Conservation (phyloP, 1,140 invertebrate genomes). For the Saccostrea cuccullata region DNA sequence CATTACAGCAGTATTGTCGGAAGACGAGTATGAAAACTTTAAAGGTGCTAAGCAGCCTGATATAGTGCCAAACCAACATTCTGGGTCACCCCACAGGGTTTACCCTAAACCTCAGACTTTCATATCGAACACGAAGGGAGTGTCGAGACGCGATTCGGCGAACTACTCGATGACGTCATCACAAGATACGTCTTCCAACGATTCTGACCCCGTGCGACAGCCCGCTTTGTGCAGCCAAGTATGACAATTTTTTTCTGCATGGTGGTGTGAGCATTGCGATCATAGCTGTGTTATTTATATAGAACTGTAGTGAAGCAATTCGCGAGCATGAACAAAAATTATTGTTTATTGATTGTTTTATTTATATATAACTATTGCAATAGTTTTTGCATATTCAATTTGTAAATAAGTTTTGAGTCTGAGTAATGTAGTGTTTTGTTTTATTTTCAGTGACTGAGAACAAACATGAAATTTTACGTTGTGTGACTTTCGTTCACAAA, state of each 20-base stretch:
- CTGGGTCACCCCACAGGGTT: slow-evolving; percentile 33
- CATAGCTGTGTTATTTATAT: not conserved
- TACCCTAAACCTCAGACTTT: slow-evolving; percentile 51
- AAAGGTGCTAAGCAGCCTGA: slow-evolving; percentile 51
- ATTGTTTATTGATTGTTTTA: not conserved
- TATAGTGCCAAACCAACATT: slow-evolving; percentile 56
- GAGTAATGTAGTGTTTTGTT: not conserved
- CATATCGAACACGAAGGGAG: slow-evolving; percentile 47
- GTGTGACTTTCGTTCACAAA: not conserved
- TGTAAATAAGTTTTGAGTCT: not conserved
- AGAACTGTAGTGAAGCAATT: not conserved
- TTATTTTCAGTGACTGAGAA: not conserved
- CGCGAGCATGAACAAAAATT: not conserved
- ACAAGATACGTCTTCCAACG: slow-evolving; percentile 71
- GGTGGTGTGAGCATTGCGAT: not conserved
- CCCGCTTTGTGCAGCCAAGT: slow-evolving; percentile 70
- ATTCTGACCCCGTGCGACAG: slow-evolving; percentile 67
- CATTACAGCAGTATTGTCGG: slow-evolving; percentile 33
- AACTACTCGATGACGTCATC: slow-evolving; percentile 72
- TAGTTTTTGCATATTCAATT: not conserved
- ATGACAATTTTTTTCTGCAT: slow-evolving; percentile 53
- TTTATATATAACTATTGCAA: not conserved
- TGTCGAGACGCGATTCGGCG: slow-evolving; percentile 68
- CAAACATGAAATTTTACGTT: not conserved
- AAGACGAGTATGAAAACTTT: slow-evolving; percentile 33